Percentiles rank a stretch among this genome's conserved stretches.
Evolutionary conservation across 1,140 invertebrate species (phyloP).

Genomic region (Calephelis virginiensis): DNA sequence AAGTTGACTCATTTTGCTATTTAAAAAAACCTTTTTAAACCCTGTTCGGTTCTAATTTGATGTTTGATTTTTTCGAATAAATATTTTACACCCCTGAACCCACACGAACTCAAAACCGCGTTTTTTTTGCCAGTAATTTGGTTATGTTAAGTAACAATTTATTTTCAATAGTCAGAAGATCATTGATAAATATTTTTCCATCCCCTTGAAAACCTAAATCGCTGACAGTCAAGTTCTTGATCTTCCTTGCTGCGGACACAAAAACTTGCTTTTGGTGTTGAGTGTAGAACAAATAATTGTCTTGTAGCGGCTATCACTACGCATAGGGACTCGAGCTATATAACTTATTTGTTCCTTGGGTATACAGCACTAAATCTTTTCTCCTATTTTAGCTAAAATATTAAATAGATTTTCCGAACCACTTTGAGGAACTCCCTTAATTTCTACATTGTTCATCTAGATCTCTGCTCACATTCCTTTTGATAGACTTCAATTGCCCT

Average conservation of each 20-base stretch:
- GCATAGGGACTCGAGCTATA: not conserved
- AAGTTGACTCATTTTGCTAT: too few species aligned
- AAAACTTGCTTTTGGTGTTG: not conserved
- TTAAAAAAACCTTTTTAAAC: not conserved
- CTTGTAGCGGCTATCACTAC: not conserved
- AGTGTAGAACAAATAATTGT: not conserved
- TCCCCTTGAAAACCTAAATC: not conserved
- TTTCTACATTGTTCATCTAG: not conserved
- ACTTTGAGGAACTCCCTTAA: not conserved
- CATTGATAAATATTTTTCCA: not conserved
- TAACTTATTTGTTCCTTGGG: not conserved
- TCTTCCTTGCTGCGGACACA: not conserved
- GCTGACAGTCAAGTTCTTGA: not conserved
- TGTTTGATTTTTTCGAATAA: conserved; percentile 1
- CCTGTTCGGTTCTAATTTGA: not conserved
- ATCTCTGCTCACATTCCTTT: not conserved
- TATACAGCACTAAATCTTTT: not conserved
- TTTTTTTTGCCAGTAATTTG: not conserved
- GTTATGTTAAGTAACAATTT: not conserved
- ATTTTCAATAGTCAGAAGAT: not conserved
- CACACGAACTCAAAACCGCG: not conserved
- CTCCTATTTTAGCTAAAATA: not conserved
- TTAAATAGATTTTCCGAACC: not conserved
- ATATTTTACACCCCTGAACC: conserved; percentile 10
- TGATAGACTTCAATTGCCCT: not conserved